These are phyloP conservation scores for Tetragonula carbonaria DNA, from an alignment of 2,888 invertebrate species.

Conservation along the genomic window DNA sequence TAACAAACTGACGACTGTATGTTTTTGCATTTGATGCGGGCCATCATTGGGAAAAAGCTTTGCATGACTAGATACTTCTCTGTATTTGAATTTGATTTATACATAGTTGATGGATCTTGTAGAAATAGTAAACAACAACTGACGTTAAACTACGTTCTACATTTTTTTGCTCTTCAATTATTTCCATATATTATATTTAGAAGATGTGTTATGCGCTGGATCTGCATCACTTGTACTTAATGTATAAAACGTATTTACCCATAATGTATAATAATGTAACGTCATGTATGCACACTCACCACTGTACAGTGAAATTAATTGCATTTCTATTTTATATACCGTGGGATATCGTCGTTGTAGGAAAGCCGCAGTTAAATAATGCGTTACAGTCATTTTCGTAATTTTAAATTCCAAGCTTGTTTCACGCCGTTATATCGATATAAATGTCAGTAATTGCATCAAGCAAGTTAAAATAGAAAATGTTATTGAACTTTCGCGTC, in stretches of 20 bases:
- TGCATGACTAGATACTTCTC: slow-evolving; percentile 15
- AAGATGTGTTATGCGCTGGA: neutral
- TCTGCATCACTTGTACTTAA: neutral
- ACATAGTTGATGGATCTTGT: slow-evolving; percentile 8
- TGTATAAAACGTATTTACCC: neutral
- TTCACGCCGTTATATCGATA: too few species aligned
- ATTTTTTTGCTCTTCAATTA: neutral
- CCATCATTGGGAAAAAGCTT: neutral
- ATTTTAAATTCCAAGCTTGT: too few species aligned
- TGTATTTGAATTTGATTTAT: slow-evolving; percentile 11
- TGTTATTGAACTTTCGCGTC: too few species aligned
- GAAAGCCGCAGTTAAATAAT: neutral
- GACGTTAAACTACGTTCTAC: neutral
- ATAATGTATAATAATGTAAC: neutral
- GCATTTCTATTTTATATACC: neutral
- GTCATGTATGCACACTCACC: neutral
- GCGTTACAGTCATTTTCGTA: too few species aligned
- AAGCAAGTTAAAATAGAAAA: too few species aligned
- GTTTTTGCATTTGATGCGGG: neutral
- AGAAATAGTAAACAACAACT: neutral
- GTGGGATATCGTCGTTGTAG: neutral
- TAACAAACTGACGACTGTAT: neutral
- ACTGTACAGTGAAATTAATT: neutral
- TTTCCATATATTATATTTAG: neutral
- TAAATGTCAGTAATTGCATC: too few species aligned